These are phyloP conservation scores for Hipposideros armiger DNA, from an alignment of 2,113 vertebrate species.

Conservation along the genomic window DNA sequence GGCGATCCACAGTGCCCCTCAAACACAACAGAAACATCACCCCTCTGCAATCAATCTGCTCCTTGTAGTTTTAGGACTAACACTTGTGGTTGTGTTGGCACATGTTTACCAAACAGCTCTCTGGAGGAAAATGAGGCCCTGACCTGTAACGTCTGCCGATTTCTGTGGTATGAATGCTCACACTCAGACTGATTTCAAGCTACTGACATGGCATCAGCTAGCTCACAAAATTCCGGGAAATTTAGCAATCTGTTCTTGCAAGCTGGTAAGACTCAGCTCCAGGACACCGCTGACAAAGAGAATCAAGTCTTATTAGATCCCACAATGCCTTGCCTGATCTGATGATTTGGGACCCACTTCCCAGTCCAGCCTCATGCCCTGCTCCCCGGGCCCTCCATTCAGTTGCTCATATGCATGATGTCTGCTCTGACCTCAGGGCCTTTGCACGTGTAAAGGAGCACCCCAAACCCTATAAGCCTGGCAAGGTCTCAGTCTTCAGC, in stretches of 20 bases:
- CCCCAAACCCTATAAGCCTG: neutral
- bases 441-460: neutral
- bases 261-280: neutral
- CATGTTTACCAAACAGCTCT: constrained; percentile 36
- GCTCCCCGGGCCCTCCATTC: neutral
- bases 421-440: neutral
- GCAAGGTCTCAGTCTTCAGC: neutral
- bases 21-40: neutral
- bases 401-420: neutral
- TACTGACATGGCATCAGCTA: neutral
- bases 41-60: neutral
- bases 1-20: neutral
- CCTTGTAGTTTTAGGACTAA: neutral
- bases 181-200: neutral
- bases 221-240: constrained; percentile 23
- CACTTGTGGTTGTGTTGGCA: neutral
- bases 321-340: neutral
- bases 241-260: neutral
- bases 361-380: too few species aligned
- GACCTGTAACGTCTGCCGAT: neutral
- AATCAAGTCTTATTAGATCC: neutral
- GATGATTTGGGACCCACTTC: neutral
- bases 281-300: neutral
- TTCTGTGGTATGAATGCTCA: constrained; percentile 42
- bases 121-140: neutral